These are phyloP conservation scores for Acanthaster planci DNA, from an alignment of 35 echinoderm and acorn worm species.

Conservation along the genomic window DNA sequence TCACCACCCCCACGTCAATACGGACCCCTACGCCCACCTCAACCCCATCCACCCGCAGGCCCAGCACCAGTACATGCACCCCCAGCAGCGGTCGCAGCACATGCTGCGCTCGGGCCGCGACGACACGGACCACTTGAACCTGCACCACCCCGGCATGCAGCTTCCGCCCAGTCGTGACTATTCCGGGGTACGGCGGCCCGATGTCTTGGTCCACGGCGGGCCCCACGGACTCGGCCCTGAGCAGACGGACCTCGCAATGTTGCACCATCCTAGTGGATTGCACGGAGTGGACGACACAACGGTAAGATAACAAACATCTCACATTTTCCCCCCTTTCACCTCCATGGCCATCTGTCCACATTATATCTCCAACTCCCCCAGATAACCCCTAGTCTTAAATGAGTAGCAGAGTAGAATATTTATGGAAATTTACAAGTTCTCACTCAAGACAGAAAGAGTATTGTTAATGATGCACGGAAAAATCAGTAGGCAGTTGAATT, in stretches of 20 bases:
- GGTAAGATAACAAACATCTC: slow-evolving; percentile 53
- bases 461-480: too few species aligned
- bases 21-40: slow-evolving; percentile 92
- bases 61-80: slow-evolving; percentile 89
- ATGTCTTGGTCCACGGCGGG: slow-evolving; percentile 90
- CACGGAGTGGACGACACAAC: slow-evolving; percentile 87
- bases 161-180: slow-evolving; percentile 87
- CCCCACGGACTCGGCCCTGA: slow-evolving; percentile 87
- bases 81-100: slow-evolving; percentile 84
- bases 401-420: too few species aligned
- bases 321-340: not conserved
- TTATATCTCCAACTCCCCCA: not conserved
- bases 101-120: slow-evolving; percentile 65
- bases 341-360: not conserved
- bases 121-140: slow-evolving; percentile 77
- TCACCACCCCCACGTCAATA: slow-evolving; percentile 91
- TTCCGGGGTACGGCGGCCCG: slow-evolving; percentile 83
- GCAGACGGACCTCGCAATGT: slow-evolving; percentile 83
- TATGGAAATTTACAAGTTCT: too few species aligned
- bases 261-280: slow-evolving; percentile 74
- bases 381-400: not conserved
- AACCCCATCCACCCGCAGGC: slow-evolving; percentile 93
- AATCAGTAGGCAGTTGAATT: too few species aligned
- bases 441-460: too few species aligned
- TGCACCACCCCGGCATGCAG: slow-evolving; percentile 95